These are phyloP conservation scores for Drosophila infuscata DNA, from an alignment of 2,888 invertebrate species.

Conservation along the genomic window DNA sequence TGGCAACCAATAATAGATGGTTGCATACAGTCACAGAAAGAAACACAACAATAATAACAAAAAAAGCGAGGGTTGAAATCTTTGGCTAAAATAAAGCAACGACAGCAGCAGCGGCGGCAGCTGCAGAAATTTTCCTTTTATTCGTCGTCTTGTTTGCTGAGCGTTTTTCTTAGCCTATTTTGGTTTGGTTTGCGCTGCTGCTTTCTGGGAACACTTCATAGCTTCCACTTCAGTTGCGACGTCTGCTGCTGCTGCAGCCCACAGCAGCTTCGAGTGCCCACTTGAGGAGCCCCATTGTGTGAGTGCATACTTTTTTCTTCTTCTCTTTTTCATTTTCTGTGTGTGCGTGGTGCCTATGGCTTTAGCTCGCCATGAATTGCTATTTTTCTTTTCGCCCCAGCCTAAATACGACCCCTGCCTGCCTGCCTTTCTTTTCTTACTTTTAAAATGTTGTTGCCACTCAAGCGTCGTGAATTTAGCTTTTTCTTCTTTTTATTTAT, in stretches of 20 bases:
- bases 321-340: conserved; percentile 1
- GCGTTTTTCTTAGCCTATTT: conserved; percentile 46
- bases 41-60: conserved; percentile 2
- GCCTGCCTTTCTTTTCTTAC: conserved; percentile 37
- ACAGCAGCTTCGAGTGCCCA: conserved; percentile 48
- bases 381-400: conserved; percentile 20
- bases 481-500: conserved; percentile 47
- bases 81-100: conserved; percentile 26
- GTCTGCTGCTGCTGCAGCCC: conserved; percentile 33
- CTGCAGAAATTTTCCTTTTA: conserved; percentile 52
- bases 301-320: conserved; percentile 40
- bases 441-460: conserved; percentile 28
- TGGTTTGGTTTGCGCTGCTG: conserved; percentile 17
- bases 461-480: conserved; percentile 39
- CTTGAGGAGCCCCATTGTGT: conserved; percentile 48
- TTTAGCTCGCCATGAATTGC: conserved; percentile 33
- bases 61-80: conserved; percentile 56
- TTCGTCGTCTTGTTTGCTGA: conserved; percentile 35
- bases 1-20: conserved; percentile 23
- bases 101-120: conserved; percentile 11
- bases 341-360: conserved; percentile 10
- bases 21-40: conserved; percentile 24
- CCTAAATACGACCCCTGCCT: neutral
- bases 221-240: conserved; percentile 53
- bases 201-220: conserved; percentile 59